Percentiles rank a stretch among this genome's conserved stretches.
phyloP scores from a whole-genome alignment of 2,888 invertebrate genomes.

The Hetaerina titia region DNA sequence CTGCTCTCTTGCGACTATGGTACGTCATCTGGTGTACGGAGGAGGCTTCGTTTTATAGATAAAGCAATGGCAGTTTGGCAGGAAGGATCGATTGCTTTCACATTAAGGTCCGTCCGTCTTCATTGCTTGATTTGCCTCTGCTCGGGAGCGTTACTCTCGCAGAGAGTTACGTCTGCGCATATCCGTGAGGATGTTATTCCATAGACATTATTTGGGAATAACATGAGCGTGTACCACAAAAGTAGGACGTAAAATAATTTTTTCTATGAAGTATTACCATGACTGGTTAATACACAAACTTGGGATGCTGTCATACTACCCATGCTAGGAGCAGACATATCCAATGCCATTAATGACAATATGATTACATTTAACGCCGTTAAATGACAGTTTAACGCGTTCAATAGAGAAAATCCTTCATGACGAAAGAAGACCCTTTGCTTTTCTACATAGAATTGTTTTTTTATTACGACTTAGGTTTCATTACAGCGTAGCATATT shows the following conservation, averaged over 20 bases:
- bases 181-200: neutral
- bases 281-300: too few species aligned
- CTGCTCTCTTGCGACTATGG: neutral
- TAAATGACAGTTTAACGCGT: neutral
- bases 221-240: neutral
- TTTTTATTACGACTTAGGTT: too few species aligned
- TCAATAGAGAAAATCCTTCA: too few species aligned
- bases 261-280: too few species aligned
- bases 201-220: neutral
- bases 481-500: too few species aligned
- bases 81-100: neutral
- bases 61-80: neutral
- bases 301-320: too few species aligned
- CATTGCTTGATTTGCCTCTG: neutral
- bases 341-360: too few species aligned
- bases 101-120: neutral
- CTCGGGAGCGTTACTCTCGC: neutral
- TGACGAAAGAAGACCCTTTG: too few species aligned
- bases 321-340: too few species aligned
- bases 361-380: too few species aligned
- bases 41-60: conserved; percentile 6
- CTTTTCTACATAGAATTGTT: too few species aligned
- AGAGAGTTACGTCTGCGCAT: neutral
- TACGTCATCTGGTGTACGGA: neutral
- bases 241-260: neutral